phyloP scores from a whole-genome alignment of 2,113 vertebrate species.

The Candoia aspera region DNA sequence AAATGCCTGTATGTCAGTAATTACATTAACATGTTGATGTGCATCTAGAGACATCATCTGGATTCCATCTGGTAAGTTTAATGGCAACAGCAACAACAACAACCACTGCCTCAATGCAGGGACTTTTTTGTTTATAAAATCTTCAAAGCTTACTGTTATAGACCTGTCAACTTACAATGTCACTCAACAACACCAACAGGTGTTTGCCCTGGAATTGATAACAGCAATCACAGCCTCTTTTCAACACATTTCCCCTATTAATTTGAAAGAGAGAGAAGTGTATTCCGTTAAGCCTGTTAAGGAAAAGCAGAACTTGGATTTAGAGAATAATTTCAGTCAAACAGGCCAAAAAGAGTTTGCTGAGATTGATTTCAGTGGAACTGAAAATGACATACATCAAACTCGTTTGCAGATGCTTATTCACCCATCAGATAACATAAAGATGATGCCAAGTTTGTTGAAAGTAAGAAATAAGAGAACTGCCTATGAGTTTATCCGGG shows the following conservation, averaged over 20 bases:
- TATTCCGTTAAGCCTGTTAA: constrained; percentile 61
- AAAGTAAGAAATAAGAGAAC: constrained; percentile 34
- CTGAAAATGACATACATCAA: constrained; percentile 57
- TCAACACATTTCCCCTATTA: constrained; percentile 50
- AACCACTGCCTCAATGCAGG: constrained; percentile 43
- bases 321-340: constrained; percentile 35
- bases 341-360: constrained; percentile 51
- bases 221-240: constrained; percentile 45
- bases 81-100: constrained; percentile 29
- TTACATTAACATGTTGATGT: constrained; percentile 69
- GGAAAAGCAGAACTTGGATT: constrained; percentile 51
- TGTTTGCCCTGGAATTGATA: constrained; percentile 36
- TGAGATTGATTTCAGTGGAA: constrained; percentile 57
- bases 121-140: constrained; percentile 46
- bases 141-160: constrained; percentile 71
- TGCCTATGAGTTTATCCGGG: constrained; percentile 45
- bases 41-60: constrained; percentile 63
- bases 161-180: constrained; percentile 64
- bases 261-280: constrained; percentile 6
- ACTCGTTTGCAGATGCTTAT: constrained; percentile 62
- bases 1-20: constrained; percentile 67
- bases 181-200: constrained; percentile 50
- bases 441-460: constrained; percentile 44
- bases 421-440: constrained; percentile 60
- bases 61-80: constrained; percentile 60